phyloP scores from a whole-genome alignment of 2,113 vertebrate species.

The Dipodomys stephensi region DNA sequence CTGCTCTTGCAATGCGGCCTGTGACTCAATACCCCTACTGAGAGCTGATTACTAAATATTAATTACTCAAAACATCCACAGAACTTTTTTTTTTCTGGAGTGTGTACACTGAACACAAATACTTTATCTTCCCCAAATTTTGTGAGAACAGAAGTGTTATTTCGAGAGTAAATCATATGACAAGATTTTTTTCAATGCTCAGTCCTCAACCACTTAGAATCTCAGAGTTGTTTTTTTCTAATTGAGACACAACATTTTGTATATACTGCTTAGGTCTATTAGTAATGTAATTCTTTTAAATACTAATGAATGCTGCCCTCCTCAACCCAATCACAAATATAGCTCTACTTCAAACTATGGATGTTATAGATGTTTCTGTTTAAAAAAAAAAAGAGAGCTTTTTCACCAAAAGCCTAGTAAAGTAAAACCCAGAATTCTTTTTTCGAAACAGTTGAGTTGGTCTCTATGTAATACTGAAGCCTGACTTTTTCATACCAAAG shows the following conservation, averaged over 20 bases:
- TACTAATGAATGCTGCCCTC: background rate
- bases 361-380: background rate
- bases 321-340: background rate
- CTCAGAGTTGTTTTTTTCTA: background rate
- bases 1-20: background rate
- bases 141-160: background rate
- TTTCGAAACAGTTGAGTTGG: constrained; percentile 10
- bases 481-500: constrained; percentile 72
- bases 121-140: background rate
- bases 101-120: background rate
- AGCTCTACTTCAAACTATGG: background rate
- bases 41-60: background rate
- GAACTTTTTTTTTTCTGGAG: background rate
- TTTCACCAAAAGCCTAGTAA: background rate
- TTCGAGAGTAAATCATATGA: background rate
- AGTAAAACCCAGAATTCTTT: background rate
- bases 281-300: background rate
- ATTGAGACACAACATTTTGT: background rate
- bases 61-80: background rate
- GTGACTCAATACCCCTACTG: background rate
- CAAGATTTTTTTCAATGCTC: background rate
- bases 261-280: background rate
- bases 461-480: background rate
- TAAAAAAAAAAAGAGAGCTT: constrained; percentile 27
- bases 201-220: background rate